These are phyloP conservation scores for Alethe diademata DNA, from an alignment of 2,113 vertebrate genomes.

Conservation along the genomic window DNA sequence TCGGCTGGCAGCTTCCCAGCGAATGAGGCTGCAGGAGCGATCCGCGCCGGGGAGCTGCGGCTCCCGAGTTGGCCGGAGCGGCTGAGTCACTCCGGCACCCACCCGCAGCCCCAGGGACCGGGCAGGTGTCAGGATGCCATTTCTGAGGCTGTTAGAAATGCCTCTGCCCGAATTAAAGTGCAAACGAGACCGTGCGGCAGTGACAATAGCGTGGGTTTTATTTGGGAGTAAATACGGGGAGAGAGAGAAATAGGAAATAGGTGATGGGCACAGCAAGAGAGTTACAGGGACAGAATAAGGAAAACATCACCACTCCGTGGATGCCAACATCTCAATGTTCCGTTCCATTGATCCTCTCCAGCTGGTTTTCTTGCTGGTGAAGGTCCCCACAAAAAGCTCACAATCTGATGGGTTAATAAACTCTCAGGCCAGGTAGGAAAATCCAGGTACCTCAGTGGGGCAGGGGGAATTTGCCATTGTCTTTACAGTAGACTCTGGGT, in stretches of 20 bases:
- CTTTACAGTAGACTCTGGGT: neutral
- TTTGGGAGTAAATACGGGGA: neutral
- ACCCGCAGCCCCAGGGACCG: accelerated
- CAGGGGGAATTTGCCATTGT: neutral
- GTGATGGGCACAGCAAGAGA: neutral
- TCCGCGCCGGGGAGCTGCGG: neutral
- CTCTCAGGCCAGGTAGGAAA: neutral
- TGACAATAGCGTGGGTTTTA: neutral
- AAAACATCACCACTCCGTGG: neutral
- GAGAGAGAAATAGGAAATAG: neutral
- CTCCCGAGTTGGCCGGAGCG: neutral
- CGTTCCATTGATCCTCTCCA: neutral
- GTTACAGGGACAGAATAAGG: neutral
- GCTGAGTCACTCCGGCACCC: neutral
- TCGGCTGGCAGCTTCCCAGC: constrained; percentile 39
- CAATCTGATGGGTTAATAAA: neutral
- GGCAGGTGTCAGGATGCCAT: accelerated
- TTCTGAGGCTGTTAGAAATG: accelerated
- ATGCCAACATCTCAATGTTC: neutral
- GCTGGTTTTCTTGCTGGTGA: neutral
- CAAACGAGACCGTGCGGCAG: no score
- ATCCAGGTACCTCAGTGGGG: neutral
- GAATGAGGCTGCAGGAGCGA: constrained; percentile 14
- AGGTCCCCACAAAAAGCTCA: accelerated
- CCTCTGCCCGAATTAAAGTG: neutral